Evolutionary conservation across 92 coral and sea anemone species (phyloP), one percentile per base, ranked within the genome.

Genomic region (Siderastrea radians): DNA sequence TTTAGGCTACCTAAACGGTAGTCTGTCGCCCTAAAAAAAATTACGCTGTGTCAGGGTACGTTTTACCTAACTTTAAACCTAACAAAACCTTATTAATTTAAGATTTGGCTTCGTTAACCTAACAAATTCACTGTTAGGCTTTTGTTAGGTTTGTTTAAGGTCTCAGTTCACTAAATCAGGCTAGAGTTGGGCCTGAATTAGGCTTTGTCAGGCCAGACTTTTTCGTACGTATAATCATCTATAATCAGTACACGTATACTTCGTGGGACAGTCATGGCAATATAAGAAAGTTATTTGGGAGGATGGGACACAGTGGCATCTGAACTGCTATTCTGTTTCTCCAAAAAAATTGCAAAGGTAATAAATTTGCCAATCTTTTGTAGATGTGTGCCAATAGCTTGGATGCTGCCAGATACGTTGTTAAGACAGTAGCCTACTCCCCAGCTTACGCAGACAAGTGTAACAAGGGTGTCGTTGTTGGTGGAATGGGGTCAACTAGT

Each of bases 381-480:
- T 85, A 90, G 93, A 90, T 90, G 93, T 86, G 90, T 85, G 86
- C 87, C 60, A 85, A 86, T 55, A 85, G 90, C 55, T 43, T 86
- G 13, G 90, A 80, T 13, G 87, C 67, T 38, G 93, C 93, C 46
- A 75, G 71, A 80, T 52, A 66, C 63, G 59, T 90, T 66, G 83
- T 68, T 68, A 90, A 90, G 59, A 79, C 64, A 65, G 74, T 78
- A 26, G 71, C 59, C 44, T 67, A 72, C 69, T 60, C 73, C 16
- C 59, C 84, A 54, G 61, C 72, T 68, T 65, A 68, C 49, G 75
- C 82, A 85, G 72, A 81, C 78, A 78, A 86, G 78, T 90, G 86
- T 51, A 69, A 69, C 47, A 79, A 80, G 48, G 93, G 86, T 45
- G 85, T 85, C 54, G 83, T 90, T 90, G 86, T 85, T 55, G 90